Percentiles rank a stretch among this genome's conserved stretches.
Conservation (phyloP, 2,797 vertebrate species). For the Cynodonichthys magdalenae region DNA sequence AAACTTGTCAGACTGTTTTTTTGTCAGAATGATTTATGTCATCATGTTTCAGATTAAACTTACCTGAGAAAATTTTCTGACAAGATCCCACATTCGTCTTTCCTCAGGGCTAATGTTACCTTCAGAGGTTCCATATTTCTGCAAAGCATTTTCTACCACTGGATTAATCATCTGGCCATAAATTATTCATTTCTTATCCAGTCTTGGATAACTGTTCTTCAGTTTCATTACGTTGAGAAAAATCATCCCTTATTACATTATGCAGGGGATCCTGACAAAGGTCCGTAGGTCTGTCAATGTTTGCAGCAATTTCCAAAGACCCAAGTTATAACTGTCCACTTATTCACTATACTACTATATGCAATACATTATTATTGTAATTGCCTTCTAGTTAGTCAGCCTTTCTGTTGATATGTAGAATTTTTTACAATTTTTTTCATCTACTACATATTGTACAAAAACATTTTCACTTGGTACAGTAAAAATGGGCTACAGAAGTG, state of each 20-base stretch:
- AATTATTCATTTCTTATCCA: slow-evolving; percentile 71
- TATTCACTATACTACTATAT: too few species aligned
- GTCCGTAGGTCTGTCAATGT: background rate
- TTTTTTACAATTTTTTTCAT: too few species aligned
- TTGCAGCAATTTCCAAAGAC: too few species aligned
- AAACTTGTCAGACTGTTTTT: slow-evolving; percentile 55
- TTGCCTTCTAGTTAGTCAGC: too few species aligned
- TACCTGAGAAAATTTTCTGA: slow-evolving; percentile 64
- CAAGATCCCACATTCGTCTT: slow-evolving; percentile 76
- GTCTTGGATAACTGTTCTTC: slow-evolving; percentile 61
- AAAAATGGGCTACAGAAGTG: too few species aligned
- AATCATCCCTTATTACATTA: slow-evolving; percentile 30
- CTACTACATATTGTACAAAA: too few species aligned
- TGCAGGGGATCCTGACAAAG: slow-evolving; percentile 28
- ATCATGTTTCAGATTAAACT: slow-evolving; percentile 54
- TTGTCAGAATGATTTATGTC: slow-evolving; percentile 72
- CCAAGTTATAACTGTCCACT: too few species aligned
- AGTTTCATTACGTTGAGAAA: slow-evolving; percentile 55
- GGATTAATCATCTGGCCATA: slow-evolving; percentile 71
- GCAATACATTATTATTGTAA: too few species aligned
- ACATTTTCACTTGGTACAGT: too few species aligned
- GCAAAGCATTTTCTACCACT: slow-evolving; percentile 37
- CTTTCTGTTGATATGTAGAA: too few species aligned
- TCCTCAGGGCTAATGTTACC: slow-evolving; percentile 77
- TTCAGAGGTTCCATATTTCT: slow-evolving; percentile 66